Conservation (phyloP, 2,113 vertebrate genomes). For the Chaetura pelagica region DNA sequence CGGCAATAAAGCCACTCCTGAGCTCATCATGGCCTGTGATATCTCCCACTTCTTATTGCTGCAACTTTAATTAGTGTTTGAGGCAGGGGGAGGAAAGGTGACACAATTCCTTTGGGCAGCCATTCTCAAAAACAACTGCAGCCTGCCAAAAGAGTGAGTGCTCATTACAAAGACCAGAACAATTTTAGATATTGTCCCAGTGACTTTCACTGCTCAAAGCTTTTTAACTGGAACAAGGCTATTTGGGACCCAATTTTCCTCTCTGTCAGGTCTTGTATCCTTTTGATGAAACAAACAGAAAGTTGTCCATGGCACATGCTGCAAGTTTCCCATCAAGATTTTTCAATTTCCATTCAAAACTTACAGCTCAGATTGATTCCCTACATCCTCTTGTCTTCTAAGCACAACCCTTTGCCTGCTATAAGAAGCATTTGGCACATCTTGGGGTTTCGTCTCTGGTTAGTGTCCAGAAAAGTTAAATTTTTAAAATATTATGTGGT, state of each 20-base stretch:
- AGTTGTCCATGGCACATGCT: not conserved
- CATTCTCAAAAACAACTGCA: not conserved
- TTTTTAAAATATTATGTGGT: not conserved
- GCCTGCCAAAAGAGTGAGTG: not conserved
- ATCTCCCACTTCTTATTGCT: not conserved
- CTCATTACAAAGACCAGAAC: not conserved
- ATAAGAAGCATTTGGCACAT: not conserved
- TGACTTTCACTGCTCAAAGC: not conserved
- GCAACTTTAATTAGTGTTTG: not conserved
- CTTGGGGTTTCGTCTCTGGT: not conserved
- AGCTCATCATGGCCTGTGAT: not conserved
- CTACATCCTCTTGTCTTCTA: not conserved
- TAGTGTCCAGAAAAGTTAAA: not conserved
- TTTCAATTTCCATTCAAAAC: not conserved
- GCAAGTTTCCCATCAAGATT: not conserved
- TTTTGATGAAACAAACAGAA: not conserved
- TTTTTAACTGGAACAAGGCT: not conserved
- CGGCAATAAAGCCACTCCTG: not conserved
- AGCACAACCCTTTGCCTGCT: not conserved
- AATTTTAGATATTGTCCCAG: not conserved
- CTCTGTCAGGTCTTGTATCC: not conserved
- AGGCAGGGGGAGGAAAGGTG: not conserved
- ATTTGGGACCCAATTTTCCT: not conserved
- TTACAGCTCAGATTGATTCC: not conserved
- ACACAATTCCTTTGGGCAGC: not conserved